Evolutionary conservation across 2,113 vertebrate genomes (phyloP).

Genomic region (Lota lota): DNA sequence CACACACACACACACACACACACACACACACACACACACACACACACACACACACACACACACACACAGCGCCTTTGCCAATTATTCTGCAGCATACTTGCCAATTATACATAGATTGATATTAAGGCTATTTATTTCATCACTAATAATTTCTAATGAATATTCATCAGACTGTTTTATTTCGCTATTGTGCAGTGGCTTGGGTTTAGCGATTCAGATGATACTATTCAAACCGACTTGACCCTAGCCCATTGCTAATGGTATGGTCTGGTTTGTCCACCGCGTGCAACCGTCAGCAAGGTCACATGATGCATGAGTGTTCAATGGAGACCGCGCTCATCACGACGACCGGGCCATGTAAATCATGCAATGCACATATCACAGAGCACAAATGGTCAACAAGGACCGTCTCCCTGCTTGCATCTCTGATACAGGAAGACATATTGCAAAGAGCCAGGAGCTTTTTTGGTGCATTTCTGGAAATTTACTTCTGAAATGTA

Average conservation of each 20-base stretch:
- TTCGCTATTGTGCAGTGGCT: constrained; percentile 24
- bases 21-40: background rate
- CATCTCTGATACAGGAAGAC: too few species aligned
- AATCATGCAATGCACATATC: too few species aligned
- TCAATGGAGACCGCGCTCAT: too few species aligned
- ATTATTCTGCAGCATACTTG: constrained; percentile 34
- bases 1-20: constrained; percentile 7
- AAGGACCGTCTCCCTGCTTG: too few species aligned
- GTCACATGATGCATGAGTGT: constrained; percentile 21
- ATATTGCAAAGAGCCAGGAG: too few species aligned
- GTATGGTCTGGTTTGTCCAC: constrained; percentile 6
- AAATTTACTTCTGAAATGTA: too few species aligned
- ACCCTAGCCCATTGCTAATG: constrained; percentile 31
- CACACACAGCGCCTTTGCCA: constrained; percentile 25
- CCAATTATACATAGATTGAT: constrained; percentile 33
- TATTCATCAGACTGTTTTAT: constrained; percentile 52
- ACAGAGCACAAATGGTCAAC: too few species aligned
- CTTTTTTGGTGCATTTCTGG: too few species aligned
- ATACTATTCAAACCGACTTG: constrained; percentile 42
- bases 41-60: constrained; percentile 3
- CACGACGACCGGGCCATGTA: too few species aligned
- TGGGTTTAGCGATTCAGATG: constrained; percentile 44
- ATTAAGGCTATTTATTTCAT: constrained; percentile 34
- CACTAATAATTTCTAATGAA: constrained; percentile 54
- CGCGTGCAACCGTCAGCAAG: constrained; percentile 19